Conservation (phyloP, 2,888 invertebrate species). For the Cerceris ruficornis region DNA sequence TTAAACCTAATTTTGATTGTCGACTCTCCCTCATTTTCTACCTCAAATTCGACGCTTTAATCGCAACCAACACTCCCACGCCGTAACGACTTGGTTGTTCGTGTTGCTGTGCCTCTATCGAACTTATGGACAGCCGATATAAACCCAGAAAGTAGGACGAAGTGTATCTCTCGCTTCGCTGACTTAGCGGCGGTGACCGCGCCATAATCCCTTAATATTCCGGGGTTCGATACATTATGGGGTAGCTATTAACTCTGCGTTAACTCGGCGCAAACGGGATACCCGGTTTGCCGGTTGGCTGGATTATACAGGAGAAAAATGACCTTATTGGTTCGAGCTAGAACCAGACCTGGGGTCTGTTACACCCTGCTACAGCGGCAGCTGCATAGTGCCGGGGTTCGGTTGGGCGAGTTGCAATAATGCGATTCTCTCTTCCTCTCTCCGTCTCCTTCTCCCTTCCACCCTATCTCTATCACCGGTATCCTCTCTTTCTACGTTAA, state of each 20-base stretch:
- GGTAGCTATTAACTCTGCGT: conserved; percentile 76
- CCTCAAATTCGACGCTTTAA: not conserved
- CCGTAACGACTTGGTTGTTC: too few relatives aligned
- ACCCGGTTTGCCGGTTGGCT: conserved; percentile 69
- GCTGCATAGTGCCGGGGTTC: conserved; percentile 60
- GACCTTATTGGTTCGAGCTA: conserved; percentile 74
- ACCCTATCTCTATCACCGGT: conserved; percentile 9
- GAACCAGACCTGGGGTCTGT: conserved; percentile 68
- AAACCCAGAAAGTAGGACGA: conserved; percentile 60
- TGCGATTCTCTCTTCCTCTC: conserved; percentile 72
- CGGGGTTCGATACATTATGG: conserved; percentile 73
- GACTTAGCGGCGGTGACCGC: conserved; percentile 60
- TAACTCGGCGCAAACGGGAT: conserved; percentile 73
- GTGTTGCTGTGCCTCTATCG: not conserved
- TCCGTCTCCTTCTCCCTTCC: conserved; percentile 3
- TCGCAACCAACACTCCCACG: too few relatives aligned
- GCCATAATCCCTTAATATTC: conserved; percentile 77
- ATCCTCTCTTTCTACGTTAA: conserved; percentile 70
- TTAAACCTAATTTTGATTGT: conserved; percentile 8
- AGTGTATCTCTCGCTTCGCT: conserved; percentile 48
- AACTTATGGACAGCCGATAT: conserved; percentile 17
- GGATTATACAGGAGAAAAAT: conserved; percentile 76
- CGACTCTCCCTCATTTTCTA: not conserved
- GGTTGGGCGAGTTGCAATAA: conserved; percentile 74
- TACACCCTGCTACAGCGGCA: conserved; percentile 69